Base-by-base conservation (phyloP, 1,140 invertebrate genomes). In the Colletes latitarsis region DNA sequence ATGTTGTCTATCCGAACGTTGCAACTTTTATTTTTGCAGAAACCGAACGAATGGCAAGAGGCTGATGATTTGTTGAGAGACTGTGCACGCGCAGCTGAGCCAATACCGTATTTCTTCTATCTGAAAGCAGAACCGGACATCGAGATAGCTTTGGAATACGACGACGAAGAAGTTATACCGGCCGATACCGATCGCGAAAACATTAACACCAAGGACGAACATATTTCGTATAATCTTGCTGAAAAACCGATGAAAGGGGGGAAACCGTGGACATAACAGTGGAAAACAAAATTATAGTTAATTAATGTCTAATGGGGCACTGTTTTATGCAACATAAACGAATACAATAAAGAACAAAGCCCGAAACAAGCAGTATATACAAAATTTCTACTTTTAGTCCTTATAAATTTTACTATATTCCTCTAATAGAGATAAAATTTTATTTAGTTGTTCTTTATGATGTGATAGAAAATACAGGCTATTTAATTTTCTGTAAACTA, bases 191-290 rank as follows among this genome's bases (percentile, higher is more conserved):
- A 69, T 6, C 77, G 78, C 9, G 90, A 91, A 58, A 79, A 63
- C 57, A 86, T 92, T 49, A 80, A 72, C 39, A 82, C 55, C 55
- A 70, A 88, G 19, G 72, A 49, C 41, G 57, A 21, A 43, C 74
- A 80, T 43, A 70, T 91, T 55, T 89, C 83, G 79, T 92, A 90
- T 76, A 91, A 91, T 77, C 83, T 91, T 3, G 70, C 63, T 15
- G 88, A 90, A 41, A 87, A 90, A 60, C 77, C 83, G 0, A 81
- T 76, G 43, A 81, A 85, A 67, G 60, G 74, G 14, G 60, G 72
- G 4, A 78, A 84, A 67, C 66, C 53, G 6, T 71, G 74, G 39
- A 79, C 81, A 67, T 62, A 75, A 57, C 57, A 21, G 53, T 15
- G 6, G 15, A 6, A 46, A 46, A 9, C 9, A 46, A 46, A 19